Percentiles rank a stretch among this genome's conserved stretches.
phyloP scores from a whole-genome alignment of 1,140 invertebrate genomes.

The Listronotus bonariensis region DNA sequence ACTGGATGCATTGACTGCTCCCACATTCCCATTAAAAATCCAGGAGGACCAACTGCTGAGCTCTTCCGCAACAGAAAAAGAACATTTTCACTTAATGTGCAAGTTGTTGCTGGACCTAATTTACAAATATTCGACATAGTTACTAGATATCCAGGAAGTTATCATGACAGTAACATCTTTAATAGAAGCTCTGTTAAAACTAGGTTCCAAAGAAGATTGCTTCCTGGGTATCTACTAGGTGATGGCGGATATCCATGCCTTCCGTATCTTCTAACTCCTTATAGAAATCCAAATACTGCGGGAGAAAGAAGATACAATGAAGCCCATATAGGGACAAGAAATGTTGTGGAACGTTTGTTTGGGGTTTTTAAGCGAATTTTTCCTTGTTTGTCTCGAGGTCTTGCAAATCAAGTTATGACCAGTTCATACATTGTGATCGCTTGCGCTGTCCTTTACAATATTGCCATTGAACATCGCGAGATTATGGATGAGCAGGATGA shows the following conservation, averaged over 20 bases:
- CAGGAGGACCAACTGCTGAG: constrained; percentile 46
- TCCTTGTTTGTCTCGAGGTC: too few relatives aligned
- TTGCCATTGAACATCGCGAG: too few relatives aligned
- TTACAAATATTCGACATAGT: constrained; percentile 48
- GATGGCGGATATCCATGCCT: constrained; percentile 24
- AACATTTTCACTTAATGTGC: constrained; percentile 52
- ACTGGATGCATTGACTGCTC: constrained; percentile 47
- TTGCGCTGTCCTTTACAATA: too few relatives aligned
- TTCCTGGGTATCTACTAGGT: constrained; percentile 22
- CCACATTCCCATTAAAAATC: constrained; percentile 41
- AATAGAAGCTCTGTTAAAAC: constrained; percentile 33
- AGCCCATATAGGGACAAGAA: too few relatives aligned
- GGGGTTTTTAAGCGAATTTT: too few relatives aligned
- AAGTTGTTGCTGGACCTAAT: constrained; percentile 46
- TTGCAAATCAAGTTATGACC: too few relatives aligned
- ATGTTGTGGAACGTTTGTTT: too few relatives aligned
- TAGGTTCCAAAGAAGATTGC: constrained; percentile 16
- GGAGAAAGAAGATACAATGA: too few relatives aligned
- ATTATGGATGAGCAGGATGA: neutral
- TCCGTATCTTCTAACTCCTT: constrained; percentile 12
- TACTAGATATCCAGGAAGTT: constrained; percentile 50
- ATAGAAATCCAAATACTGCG: too few relatives aligned
- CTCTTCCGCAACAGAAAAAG: constrained; percentile 50
- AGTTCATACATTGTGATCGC: too few relatives aligned
- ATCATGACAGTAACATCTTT: constrained; percentile 49